Percentiles rank a stretch among this genome's conserved stretches.
These are phyloP conservation scores for Parelbella ahira DNA, from an alignment of 2,888 invertebrate species.

Conservation along the genomic window DNA sequence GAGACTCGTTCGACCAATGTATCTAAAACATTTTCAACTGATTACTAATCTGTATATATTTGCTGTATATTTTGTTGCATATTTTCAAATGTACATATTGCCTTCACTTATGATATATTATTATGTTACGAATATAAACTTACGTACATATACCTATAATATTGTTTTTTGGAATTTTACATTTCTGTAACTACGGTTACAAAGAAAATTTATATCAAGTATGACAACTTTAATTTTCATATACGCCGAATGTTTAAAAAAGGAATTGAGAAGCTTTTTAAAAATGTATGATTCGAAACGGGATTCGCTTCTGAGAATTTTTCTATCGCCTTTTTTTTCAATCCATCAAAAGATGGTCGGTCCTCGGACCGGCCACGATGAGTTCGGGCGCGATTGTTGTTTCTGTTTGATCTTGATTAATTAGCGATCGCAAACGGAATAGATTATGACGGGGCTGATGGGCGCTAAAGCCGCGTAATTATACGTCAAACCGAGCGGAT, in stretches of 20 bases:
- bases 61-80: too few relatives aligned
- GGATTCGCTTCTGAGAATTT: conserved; percentile 31
- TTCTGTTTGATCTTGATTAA: conserved; percentile 71
- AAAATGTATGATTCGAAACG: conserved; percentile 15
- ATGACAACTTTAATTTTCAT: conserved; percentile 11
- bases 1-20: conserved; percentile 25
- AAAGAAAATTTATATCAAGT: conserved; percentile 1
- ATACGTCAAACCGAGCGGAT: conserved; percentile 40
- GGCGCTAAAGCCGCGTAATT: conserved; percentile 47
- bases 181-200: background rate
- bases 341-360: conserved; percentile 32
- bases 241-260: background rate
- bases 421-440: conserved; percentile 71
- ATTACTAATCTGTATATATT: background rate
- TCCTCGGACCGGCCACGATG: conserved; percentile 38
- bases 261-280: conserved; percentile 1
- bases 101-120: too few relatives aligned
- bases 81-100: too few relatives aligned
- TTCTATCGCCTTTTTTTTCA: conserved; percentile 29
- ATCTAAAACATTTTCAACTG: conserved; percentile 34
- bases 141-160: too few relatives aligned
- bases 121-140: too few relatives aligned
- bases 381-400: conserved; percentile 52
- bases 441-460: conserved; percentile 54
- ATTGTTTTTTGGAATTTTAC: too few relatives aligned